phyloP scores from a whole-genome alignment of 2,797 vertebrate genomes.

The Trachurus trachurus region DNA sequence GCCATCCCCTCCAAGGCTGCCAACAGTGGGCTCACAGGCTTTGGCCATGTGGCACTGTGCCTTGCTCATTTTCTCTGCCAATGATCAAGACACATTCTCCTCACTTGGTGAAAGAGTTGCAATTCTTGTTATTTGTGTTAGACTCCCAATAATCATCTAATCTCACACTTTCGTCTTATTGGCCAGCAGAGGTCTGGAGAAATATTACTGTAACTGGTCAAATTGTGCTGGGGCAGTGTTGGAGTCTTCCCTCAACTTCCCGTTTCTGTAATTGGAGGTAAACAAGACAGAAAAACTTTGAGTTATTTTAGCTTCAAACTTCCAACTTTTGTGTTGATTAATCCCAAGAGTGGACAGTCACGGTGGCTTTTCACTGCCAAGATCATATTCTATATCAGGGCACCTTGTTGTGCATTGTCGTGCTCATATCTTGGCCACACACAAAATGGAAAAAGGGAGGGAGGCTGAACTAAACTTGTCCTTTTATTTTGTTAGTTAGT shows the following conservation, averaged over 20 bases:
- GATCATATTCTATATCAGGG: constrained; percentile 23
- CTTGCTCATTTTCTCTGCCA: constrained; percentile 76
- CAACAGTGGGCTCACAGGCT: constrained; percentile 78
- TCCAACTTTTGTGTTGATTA: constrained; percentile 55
- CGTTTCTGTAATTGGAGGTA: constrained; percentile 33
- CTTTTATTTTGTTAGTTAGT: neutral
- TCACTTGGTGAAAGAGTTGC: constrained; percentile 72
- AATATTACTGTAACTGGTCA: constrained; percentile 47
- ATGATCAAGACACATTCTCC: constrained; percentile 73
- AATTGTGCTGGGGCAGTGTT: constrained; percentile 44
- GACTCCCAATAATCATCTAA: constrained; percentile 63
- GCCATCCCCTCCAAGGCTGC: constrained; percentile 74
- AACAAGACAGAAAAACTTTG: constrained; percentile 22
- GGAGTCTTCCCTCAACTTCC: constrained; percentile 37
- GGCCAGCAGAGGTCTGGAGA: constrained; percentile 53
- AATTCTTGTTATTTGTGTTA: constrained; percentile 73
- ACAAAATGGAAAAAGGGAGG: neutral
- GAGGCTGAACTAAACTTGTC: neutral
- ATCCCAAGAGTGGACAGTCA: constrained; percentile 42
- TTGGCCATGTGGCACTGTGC: constrained; percentile 81
- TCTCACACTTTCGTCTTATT: constrained; percentile 63
- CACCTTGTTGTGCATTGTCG: constrained; percentile 19
- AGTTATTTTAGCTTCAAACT: constrained; percentile 35
- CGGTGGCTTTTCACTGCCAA: constrained; percentile 34
- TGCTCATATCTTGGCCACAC: constrained; percentile 10